Evolutionary conservation across 2,113 vertebrate species (phyloP), one percentile per base, ranked within the genome.

Genomic region (Xiphias gladius): DNA sequence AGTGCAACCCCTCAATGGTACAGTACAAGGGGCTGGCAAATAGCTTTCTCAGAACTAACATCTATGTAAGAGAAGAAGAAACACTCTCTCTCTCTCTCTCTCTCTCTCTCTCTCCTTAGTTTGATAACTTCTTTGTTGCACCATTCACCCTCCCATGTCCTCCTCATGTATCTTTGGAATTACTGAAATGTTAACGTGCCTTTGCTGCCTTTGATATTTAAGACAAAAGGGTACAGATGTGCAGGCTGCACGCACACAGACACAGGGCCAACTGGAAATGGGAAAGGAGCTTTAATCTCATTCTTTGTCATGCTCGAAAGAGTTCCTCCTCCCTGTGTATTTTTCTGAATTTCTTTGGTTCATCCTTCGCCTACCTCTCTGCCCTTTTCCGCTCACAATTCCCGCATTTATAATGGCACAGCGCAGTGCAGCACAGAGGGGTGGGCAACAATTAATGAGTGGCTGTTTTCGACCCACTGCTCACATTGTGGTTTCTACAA

Each of bases 141-240:
- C 94, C 94, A 86, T 92, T 95, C 95, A 93, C 92, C 95, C 96
- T 94, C 93, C 88, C 94, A 92, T 94, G 93, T 94, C 90, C 85
- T 82, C 88, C 83, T 95, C 94, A 94, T 88, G 89, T 90, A 93
- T 91, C 92, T 96, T 96, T 96, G 96, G 97, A 97, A 97, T 97
- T 97, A 97, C 97, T 97, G 96, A 98, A 98, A 98, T 96, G 97
- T 97, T 97, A 97, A 97, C 96, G 96, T 93, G 96, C 95, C 96
- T 95, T 90, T 93, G 95, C 96, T 95, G 96, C 93, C 97, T 99
- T 98, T 99, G 97, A 97, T 99, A 98, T 97, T 97, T 97, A 98
- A 98, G 96, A 99, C 97, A 98, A 99, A 98, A 98, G 97, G 95
- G 95, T 94, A 96, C 88, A 95, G 96, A 92, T 95, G 95, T 93